phyloP scores from a whole-genome alignment of 2,797 vertebrate genomes.

The Amblyopsis hoosieri region DNA sequence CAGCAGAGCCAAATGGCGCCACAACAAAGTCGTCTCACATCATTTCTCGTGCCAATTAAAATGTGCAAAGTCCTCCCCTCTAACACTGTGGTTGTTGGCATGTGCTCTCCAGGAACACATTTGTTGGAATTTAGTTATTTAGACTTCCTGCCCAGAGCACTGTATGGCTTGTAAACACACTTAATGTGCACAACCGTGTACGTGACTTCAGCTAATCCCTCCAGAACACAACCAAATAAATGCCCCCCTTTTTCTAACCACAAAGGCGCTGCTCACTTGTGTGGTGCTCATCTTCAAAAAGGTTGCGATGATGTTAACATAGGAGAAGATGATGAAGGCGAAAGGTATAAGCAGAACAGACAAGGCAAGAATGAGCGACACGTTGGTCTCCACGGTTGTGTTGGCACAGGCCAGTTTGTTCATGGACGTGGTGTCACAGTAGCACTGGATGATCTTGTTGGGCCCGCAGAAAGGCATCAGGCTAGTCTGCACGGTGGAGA shows the following conservation, averaged over 20 bases:
- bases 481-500: conserved; percentile 43
- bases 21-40: no score
- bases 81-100: no score
- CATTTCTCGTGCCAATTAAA: no score
- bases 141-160: no score
- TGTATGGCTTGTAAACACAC: no score
- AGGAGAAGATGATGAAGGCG: not conserved
- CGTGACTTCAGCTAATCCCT: not conserved
- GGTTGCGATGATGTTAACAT: conserved; percentile 47
- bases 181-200: no score
- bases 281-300: conserved; percentile 54
- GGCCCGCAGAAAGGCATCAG: conserved; percentile 60
- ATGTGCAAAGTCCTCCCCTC: no score
- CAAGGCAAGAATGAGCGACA: conserved; percentile 53
- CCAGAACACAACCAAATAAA: not conserved
- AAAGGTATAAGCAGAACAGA: conserved; percentile 54
- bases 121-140: no score
- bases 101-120: no score
- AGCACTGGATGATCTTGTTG: conserved; percentile 58
- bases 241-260: not conserved
- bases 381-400: conserved; percentile 41
- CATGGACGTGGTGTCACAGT: conserved; percentile 60
- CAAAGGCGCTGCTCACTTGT: conserved; percentile 5
- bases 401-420: conserved; percentile 64
- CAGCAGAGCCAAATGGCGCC: no score